These are phyloP conservation scores for Drosophila kurseongensis DNA, from an alignment of 1,140 invertebrate genomes.

Conservation along the genomic window DNA sequence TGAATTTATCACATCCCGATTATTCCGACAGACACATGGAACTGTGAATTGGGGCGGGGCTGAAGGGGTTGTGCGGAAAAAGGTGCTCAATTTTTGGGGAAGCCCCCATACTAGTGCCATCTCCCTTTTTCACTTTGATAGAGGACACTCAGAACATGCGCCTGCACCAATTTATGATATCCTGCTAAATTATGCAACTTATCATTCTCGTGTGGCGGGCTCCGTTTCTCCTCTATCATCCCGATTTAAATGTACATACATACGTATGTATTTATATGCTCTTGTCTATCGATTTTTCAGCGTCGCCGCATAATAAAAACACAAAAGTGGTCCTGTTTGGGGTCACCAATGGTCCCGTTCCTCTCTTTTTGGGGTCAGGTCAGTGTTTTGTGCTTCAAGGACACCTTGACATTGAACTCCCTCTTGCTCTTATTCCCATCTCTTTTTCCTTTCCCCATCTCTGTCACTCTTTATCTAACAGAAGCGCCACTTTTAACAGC, in stretches of 20 bases:
- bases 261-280: slow-evolving; percentile 21
- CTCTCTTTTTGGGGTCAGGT: slow-evolving; percentile 57
- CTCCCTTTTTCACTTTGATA: slow-evolving; percentile 35
- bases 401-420: slow-evolving; percentile 61
- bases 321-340: slow-evolving; percentile 6
- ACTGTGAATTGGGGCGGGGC: background rate
- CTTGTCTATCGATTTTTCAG: slow-evolving; percentile 64
- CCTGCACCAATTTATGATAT: slow-evolving; percentile 68
- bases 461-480: slow-evolving; percentile 5
- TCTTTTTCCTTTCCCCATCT: background rate
- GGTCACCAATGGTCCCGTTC: slow-evolving; percentile 4
- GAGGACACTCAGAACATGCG: slow-evolving; percentile 7
- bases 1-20: slow-evolving; percentile 8
- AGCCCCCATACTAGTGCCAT: background rate
- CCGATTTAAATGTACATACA: slow-evolving; percentile 16
- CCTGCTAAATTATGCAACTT: slow-evolving; percentile 80
- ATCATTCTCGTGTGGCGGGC: slow-evolving; percentile 56
- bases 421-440: background rate
- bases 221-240: slow-evolving; percentile 26
- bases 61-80: background rate
- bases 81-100: slow-evolving; percentile 18
- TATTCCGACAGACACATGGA: slow-evolving; percentile 10
- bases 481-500: slow-evolving; percentile 46
- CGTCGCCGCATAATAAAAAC: slow-evolving; percentile 28
- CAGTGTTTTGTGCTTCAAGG: slow-evolving; percentile 62